Percentiles rank a stretch among this genome's conserved stretches.
Evolutionary conservation across 30 jellyfish, hydroid and myxozoan species (phyloP).

Genomic region (Catostylus mosaicus): DNA sequence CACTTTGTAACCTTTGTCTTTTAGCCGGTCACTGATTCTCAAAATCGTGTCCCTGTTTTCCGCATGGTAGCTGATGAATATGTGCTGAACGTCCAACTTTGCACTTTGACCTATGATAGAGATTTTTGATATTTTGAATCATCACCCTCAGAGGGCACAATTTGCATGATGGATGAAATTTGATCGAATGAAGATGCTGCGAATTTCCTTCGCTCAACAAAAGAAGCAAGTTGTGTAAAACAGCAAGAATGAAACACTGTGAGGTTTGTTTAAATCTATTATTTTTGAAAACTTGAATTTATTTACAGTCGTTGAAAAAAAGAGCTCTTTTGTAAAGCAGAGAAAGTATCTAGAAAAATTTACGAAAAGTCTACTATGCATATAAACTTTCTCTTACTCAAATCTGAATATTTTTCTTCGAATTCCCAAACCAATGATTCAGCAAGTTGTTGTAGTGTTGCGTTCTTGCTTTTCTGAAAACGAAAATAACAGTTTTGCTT

Average conservation of each 20-base stretch:
- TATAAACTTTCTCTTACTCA: conserved; percentile 24
- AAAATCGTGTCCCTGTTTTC: conserved; percentile 36
- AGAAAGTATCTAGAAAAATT: too few relatives aligned
- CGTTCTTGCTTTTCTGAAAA: conserved; percentile 55
- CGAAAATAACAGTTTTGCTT: too few relatives aligned
- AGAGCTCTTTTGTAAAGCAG: too few relatives aligned
- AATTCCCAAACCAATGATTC: conserved; percentile 80
- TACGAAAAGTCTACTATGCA: neutral
- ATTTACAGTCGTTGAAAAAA: too few relatives aligned
- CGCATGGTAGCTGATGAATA: conserved; percentile 56
- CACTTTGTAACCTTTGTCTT: conserved; percentile 59
- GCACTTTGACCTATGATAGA: neutral
- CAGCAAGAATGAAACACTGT: too few relatives aligned
- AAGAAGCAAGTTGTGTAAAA: too few relatives aligned
- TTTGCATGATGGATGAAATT: too few relatives aligned
- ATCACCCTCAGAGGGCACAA: too few relatives aligned
- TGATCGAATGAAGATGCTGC: too few relatives aligned
- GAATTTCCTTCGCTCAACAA: too few relatives aligned
- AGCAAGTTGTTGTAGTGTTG: conserved; percentile 45
- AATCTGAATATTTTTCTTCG: conserved; percentile 74
- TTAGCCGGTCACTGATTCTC: conserved; percentile 33
- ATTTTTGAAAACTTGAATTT: too few relatives aligned
- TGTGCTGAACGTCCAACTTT: conserved; percentile 28
- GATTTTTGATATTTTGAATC: neutral
- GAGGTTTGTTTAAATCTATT: too few relatives aligned